A percentile compares a stretch with the other conserved stretches of the same genome.
These are phyloP conservation scores for Rhegmatorhina hoffmannsi DNA, from an alignment of 2,113 vertebrate genomes.

Conservation along the genomic window DNA sequence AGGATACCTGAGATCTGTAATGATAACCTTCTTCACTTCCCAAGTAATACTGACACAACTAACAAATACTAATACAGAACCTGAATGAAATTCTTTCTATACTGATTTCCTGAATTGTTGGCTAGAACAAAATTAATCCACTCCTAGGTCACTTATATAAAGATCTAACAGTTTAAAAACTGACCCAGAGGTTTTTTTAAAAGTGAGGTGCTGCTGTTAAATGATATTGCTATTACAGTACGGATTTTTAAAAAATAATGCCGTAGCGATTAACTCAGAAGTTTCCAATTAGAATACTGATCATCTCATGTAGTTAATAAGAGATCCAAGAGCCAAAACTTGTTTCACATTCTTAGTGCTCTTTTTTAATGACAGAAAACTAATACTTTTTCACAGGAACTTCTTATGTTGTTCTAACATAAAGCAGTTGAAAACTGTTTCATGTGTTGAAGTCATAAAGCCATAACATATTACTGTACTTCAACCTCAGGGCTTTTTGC, in stretches of 20 bases:
- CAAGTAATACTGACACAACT: neutral
- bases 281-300: neutral
- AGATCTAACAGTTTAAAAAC: neutral
- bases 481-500: neutral
- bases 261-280: neutral
- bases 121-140: neutral
- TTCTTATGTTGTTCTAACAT: neutral
- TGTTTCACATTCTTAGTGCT: neutral
- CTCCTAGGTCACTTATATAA: neutral
- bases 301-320: neutral
- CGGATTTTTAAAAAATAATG: neutral
- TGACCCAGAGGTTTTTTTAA: neutral
- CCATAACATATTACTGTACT: too few relatives aligned
- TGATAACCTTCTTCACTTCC: neutral
- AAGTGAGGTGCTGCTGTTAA: neutral
- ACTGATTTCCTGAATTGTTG: neutral
- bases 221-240: neutral
- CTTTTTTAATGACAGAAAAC: neutral
- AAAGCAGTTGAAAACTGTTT: neutral
- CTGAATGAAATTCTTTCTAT: neutral
- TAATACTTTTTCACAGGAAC: neutral
- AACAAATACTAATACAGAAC: neutral
- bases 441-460: neutral
- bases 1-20: neutral
- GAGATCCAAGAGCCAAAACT: neutral